phyloP scores from a whole-genome alignment of 2,113 vertebrate genomes.

The Cynopterus brachyotis region DNA sequence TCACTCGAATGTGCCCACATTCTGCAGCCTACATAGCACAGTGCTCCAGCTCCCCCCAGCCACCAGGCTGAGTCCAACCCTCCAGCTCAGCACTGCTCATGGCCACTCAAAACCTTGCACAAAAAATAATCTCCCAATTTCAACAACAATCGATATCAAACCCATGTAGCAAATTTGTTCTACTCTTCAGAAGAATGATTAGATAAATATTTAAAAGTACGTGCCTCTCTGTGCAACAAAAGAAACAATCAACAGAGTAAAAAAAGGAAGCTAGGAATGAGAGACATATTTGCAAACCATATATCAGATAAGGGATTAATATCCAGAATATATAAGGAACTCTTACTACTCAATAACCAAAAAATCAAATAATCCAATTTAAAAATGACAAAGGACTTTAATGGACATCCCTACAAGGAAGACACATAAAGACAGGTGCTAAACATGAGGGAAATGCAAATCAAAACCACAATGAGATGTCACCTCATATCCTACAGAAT shows the following conservation, averaged over 20 bases:
- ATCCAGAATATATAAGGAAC: not conserved
- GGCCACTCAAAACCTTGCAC: not conserved
- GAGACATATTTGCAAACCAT: not conserved
- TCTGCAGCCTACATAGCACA: too few species aligned
- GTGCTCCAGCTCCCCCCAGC: not conserved
- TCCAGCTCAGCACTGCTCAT: not conserved
- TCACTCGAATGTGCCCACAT: not conserved
- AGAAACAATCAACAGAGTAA: not conserved
- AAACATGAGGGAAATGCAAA: not conserved
- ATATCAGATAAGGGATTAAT: not conserved
- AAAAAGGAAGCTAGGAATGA: not conserved
- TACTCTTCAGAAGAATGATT: not conserved
- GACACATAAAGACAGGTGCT: not conserved
- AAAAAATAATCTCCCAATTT: not conserved
- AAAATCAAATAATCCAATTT: not conserved
- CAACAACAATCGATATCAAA: not conserved
- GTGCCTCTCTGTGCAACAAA: slow-evolving; percentile 76
- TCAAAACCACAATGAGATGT: not conserved
- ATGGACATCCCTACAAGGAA: not conserved
- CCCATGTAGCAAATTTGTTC: not conserved
- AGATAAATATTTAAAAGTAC: not conserved
- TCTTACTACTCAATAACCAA: not conserved
- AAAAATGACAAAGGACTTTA: not conserved
- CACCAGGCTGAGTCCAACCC: not conserved
- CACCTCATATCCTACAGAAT: not conserved